Evolutionary conservation across 2,113 vertebrate species (phyloP).

Genomic region (Rhegmatorhina hoffmannsi): DNA sequence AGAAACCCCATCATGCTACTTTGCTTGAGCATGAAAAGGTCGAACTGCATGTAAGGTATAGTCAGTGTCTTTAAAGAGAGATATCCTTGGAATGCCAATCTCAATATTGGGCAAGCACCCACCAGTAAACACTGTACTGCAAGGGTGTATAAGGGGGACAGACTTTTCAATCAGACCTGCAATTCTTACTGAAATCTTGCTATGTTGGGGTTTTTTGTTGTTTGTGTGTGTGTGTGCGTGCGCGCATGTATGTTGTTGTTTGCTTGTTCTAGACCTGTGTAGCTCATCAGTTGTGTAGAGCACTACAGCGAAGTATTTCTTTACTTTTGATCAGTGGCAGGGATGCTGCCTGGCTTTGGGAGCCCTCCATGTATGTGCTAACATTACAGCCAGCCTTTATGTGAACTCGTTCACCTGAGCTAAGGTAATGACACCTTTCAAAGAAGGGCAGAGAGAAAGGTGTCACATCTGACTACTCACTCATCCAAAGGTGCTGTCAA

Average conservation of each 20-base stretch:
- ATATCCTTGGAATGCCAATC: background rate
- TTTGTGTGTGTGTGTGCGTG: no score
- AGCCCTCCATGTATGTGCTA: background rate
- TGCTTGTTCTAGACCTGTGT: background rate
- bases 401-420: background rate
- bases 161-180: background rate
- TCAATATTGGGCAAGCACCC: background rate
- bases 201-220: background rate
- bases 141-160: background rate
- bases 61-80: background rate
- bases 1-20: background rate
- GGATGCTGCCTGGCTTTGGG: background rate
- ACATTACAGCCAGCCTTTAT: background rate
- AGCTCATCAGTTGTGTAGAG: background rate
- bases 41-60: background rate
- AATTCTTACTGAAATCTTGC: background rate
- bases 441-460: background rate
- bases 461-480: background rate
- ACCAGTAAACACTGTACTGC: background rate
- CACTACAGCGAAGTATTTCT: background rate
- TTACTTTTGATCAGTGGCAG: background rate
- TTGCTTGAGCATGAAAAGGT: background rate
- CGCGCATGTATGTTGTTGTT: background rate
- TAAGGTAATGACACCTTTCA: background rate
- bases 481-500: background rate